These are phyloP conservation scores for Ennomos quercinarius DNA, from an alignment of 2,888 invertebrate species.

Conservation along the genomic window DNA sequence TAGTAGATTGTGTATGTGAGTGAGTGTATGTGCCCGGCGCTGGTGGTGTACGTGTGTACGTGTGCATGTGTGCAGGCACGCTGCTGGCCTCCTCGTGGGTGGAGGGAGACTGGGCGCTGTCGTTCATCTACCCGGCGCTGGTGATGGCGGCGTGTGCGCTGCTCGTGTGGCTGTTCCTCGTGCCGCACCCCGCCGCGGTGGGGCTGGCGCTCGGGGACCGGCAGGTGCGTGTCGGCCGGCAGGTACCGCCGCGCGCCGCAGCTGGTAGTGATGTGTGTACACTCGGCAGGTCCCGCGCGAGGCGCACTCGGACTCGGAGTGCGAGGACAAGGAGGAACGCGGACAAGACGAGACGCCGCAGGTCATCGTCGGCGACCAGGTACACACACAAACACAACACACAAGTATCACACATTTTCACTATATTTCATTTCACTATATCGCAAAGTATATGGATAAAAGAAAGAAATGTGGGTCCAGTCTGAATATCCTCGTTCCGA, in stretches of 20 bases:
- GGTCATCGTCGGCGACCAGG: constrained; percentile 86
- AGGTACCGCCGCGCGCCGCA: background rate
- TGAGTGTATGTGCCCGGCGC: too few relatives aligned
- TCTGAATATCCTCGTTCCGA: too few relatives aligned
- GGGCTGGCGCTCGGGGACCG: constrained; percentile 81
- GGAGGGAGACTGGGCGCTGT: constrained; percentile 94
- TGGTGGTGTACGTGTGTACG: too few relatives aligned
- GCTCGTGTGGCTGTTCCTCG: constrained; percentile 93
- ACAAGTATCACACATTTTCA: too few relatives aligned
- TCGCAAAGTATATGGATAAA: too few relatives aligned
- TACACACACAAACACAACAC: constrained; percentile 49
- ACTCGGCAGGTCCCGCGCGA: constrained; percentile 12
- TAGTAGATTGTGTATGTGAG: too few relatives aligned
- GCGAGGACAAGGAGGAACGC: constrained; percentile 78
- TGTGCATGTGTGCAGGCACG: constrained; percentile 75
- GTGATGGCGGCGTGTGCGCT: constrained; percentile 90
- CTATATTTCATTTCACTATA: too few relatives aligned
- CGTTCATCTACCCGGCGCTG: constrained; percentile 96
- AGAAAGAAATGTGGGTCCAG: too few relatives aligned
- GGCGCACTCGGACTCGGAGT: constrained; percentile 46
- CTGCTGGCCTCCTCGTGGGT: constrained; percentile 95
- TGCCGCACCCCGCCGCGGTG: constrained; percentile 91
- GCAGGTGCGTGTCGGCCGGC: constrained; percentile 41
- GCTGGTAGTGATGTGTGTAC: too few relatives aligned
- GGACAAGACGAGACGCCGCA: constrained; percentile 79